Percentiles rank a stretch among this genome's conserved stretches.
Conservation (phyloP, 1,140 invertebrate species). For the Reticulitermes speratus region DNA sequence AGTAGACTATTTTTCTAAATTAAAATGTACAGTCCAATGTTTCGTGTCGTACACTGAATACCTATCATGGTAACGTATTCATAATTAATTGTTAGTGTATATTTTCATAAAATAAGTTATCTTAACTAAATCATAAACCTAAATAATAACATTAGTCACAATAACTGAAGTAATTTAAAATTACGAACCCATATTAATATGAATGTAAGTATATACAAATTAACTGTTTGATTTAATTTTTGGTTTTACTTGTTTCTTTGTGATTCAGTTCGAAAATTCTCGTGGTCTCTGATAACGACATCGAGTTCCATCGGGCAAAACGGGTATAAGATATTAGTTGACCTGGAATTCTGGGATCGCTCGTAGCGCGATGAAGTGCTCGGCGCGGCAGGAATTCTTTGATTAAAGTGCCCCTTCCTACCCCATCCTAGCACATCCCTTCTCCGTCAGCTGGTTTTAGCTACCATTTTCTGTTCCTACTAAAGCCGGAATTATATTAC, state of each 20-base stretch:
- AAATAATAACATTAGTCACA: neutral
- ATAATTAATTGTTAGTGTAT: neutral
- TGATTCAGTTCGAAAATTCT: conserved; percentile 28
- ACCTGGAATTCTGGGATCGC: conserved; percentile 19
- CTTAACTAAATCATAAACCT: neutral
- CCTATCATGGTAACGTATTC: neutral
- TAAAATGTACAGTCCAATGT: neutral
- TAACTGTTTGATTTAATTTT: conserved; percentile 24
- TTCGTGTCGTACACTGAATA: neutral
- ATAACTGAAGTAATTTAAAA: neutral
- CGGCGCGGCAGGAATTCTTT: conserved; percentile 13
- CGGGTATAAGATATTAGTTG: conserved; percentile 34
- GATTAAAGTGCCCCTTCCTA: neutral
- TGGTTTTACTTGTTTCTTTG: conserved; percentile 27
- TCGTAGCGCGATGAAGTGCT: neutral
- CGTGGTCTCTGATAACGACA: conserved; percentile 33
- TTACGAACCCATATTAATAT: neutral
- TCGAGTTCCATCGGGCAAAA: conserved; percentile 30
- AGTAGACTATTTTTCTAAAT: neutral
- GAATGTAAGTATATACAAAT: neutral
- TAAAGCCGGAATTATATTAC: neutral
- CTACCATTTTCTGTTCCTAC: neutral
- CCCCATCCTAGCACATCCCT: neutral
- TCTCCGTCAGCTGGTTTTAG: neutral
- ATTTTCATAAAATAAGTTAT: neutral